These are phyloP conservation scores for Pyrgilauda ruficollis DNA, from an alignment of 2,113 vertebrate species.

Conservation along the genomic window DNA sequence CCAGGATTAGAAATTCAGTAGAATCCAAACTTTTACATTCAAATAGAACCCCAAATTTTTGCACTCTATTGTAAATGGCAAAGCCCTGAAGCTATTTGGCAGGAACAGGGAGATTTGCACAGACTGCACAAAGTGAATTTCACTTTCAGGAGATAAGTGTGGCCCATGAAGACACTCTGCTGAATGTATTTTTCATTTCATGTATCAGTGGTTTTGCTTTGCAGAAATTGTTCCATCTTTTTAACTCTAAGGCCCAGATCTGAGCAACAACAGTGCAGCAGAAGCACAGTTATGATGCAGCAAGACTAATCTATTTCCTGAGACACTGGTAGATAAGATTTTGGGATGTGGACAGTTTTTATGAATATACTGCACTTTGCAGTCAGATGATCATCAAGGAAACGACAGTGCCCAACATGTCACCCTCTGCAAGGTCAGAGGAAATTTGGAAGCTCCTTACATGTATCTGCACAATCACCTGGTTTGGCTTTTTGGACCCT, in stretches of 20 bases:
- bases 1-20: neutral
- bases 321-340: neutral
- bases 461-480: neutral
- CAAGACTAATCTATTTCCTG: neutral
- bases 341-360: neutral
- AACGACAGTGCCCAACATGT: neutral
- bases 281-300: neutral
- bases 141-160: neutral
- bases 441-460: neutral
- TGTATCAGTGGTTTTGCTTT: neutral
- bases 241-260: neutral
- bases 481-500: neutral
- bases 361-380: neutral
- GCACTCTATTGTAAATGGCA: neutral
- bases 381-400: neutral
- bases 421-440: neutral
- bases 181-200: neutral
- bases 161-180: neutral
- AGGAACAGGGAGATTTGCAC: neutral
- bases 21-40: neutral
- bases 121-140: neutral
- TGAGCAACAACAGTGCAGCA: neutral
- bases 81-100: neutral
- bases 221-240: neutral
- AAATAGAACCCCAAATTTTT: neutral